Conservation (phyloP, 2,113 vertebrate species). For the Eonycteris spelaea region DNA sequence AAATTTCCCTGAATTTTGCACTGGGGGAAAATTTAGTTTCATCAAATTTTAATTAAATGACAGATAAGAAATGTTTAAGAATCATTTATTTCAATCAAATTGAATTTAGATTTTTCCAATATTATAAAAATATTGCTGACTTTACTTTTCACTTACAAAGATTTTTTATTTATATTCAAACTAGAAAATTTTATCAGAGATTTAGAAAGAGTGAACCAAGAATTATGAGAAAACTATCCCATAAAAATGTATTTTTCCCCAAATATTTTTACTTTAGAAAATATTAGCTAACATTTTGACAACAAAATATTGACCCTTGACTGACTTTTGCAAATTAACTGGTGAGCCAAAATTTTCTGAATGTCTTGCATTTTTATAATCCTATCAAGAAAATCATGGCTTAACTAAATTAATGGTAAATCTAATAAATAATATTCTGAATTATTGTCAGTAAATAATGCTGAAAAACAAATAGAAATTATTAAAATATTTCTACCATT, state of each 20-base stretch:
- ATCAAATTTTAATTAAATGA: constrained; percentile 8
- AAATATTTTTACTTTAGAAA: constrained; percentile 17
- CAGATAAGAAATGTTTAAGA: background rate
- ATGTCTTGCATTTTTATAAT: background rate
- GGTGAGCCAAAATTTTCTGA: background rate
- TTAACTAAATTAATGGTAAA: background rate
- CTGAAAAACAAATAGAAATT: background rate
- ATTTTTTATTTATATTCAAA: background rate
- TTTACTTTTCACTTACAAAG: constrained; percentile 33
- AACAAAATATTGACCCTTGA: background rate
- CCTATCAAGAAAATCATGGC: background rate
- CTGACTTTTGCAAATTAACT: background rate
- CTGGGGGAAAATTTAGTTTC: background rate
- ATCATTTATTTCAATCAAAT: constrained; percentile 13
- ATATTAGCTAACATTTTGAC: background rate
- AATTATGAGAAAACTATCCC: background rate
- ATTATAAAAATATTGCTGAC: background rate
- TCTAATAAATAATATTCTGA: background rate
- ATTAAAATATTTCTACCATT: background rate
- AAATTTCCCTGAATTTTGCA: background rate
- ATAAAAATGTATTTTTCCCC: background rate
- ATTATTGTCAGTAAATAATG: background rate
- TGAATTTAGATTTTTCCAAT: background rate
- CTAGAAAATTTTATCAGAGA: background rate
- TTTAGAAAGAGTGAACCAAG: background rate